These are phyloP conservation scores for Lagopus leucura DNA, from an alignment of 2,113 vertebrate genomes.

Conservation along the genomic window DNA sequence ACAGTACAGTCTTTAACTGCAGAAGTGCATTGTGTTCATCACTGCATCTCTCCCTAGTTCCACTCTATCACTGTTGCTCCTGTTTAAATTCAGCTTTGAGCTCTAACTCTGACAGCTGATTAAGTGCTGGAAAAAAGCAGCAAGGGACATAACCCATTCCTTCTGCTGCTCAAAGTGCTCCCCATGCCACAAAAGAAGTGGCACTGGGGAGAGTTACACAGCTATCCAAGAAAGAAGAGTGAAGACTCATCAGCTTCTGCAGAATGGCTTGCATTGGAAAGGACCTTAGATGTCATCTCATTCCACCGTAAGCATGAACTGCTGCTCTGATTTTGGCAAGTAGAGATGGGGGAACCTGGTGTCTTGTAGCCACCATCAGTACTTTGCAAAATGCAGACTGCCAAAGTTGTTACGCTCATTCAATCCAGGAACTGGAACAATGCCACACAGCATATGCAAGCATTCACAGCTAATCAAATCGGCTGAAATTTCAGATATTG, in stretches of 20 bases:
- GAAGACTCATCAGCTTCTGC: background rate
- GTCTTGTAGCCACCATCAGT: background rate
- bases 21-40: background rate
- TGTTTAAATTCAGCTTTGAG: background rate
- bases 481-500: conserved; percentile 39
- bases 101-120: background rate
- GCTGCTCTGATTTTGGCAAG: background rate
- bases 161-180: background rate
- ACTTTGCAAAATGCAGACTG: conserved; percentile 1
- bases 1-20: background rate
- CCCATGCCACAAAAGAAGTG: background rate
- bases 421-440: conserved; percentile 44
- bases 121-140: background rate
- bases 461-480: conserved; percentile 62
- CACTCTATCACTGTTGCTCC: background rate
- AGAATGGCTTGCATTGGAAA: background rate
- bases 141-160: fast-evolving
- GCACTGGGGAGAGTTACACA: background rate
- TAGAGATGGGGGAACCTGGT: background rate
- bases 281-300: background rate
- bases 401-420: background rate
- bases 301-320: background rate
- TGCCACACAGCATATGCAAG: conserved; percentile 57
- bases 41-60: background rate
- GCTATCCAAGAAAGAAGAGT: background rate